These are phyloP conservation scores for Tetramorium bicarinatum DNA, from an alignment of 2,888 invertebrate species.

Conservation along the genomic window DNA sequence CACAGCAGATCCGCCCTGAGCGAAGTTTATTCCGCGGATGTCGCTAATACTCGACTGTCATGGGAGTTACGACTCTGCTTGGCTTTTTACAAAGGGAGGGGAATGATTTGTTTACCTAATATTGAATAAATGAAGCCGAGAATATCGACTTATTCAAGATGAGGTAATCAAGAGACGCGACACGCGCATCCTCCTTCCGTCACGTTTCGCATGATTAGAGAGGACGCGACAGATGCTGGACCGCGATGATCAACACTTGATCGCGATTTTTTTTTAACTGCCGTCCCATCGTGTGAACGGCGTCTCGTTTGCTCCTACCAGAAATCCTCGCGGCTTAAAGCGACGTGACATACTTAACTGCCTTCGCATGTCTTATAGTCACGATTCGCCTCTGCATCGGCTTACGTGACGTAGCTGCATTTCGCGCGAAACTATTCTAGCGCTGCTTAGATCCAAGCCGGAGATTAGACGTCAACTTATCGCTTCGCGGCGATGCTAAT, in stretches of 20 bases:
- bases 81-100: not conserved
- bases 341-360: constrained; percentile 71
- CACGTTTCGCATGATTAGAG: constrained; percentile 13
- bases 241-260: constrained; percentile 29
- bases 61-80: not conserved
- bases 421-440: constrained; percentile 66
- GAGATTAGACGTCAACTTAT: constrained; percentile 61
- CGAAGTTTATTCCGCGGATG: not conserved
- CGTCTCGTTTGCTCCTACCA: constrained; percentile 22
- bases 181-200: constrained; percentile 14
- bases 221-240: constrained; percentile 43
- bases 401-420: constrained; percentile 42
- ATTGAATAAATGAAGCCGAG: not conserved
- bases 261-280: constrained; percentile 59
- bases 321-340: constrained; percentile 38
- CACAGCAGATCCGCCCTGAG: not conserved
- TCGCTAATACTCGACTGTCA: not conserved
- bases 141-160: not conserved
- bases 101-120: not conserved
- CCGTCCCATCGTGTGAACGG: constrained; percentile 35
- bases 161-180: not conserved
- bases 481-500: constrained; percentile 7
- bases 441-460: constrained; percentile 66
- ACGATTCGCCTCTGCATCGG: constrained; percentile 63
- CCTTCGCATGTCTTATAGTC: constrained; percentile 47